Base-by-base conservation (phyloP, 2,113 vertebrate species). In the Burhinus oedicnemus region DNA sequence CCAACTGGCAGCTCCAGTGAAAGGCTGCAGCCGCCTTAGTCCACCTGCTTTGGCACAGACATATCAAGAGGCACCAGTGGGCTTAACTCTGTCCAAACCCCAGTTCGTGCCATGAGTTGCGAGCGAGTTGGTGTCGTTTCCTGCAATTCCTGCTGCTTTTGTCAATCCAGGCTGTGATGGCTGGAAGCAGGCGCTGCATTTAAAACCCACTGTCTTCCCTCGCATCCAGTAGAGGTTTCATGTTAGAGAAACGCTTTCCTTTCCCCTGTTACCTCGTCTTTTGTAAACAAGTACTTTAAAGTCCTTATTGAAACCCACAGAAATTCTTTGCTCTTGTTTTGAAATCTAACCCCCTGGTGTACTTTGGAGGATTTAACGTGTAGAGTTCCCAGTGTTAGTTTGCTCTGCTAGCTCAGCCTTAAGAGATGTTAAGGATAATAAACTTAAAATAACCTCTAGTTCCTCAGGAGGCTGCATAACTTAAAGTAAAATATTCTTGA, bases 361-460 rank as follows among this genome's bases (percentile, higher is more conserved):
- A 87, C 95, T 96, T 95, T 86, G 89, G 95, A 95, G 96, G 96
- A 88, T 95, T 96, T 90, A 94, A 89, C 40, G 42, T 34, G 80
- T 69, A 44, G 90, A 74, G 85, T 94, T 95, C 82, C 62, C 66
- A 44, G 93, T 83, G 92, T 93, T 95, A 78, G 80, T 96, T 97
- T 95, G 88, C 90, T 95, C 94, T 88, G 83, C 88, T 75, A 71
- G 75, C 93, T 96, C 94, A 94, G 82, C 96, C 82, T 72, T 23
- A 65, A 88, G 88, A 94, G 97, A 96, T 87, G 95, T 92, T 83
- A 95, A 97, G 96, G 95, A 96, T 96, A 97, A 97, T 97, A 96
- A 97, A 96, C 94, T 96, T 95, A 61, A 92, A 94, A 95, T 97
- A 96, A 96, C 93, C 94, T 70, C 89, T 45, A 2, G 91, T 87